Base-by-base conservation (phyloP, 2,888 invertebrate genomes). In the Limnephilus auricula region DNA sequence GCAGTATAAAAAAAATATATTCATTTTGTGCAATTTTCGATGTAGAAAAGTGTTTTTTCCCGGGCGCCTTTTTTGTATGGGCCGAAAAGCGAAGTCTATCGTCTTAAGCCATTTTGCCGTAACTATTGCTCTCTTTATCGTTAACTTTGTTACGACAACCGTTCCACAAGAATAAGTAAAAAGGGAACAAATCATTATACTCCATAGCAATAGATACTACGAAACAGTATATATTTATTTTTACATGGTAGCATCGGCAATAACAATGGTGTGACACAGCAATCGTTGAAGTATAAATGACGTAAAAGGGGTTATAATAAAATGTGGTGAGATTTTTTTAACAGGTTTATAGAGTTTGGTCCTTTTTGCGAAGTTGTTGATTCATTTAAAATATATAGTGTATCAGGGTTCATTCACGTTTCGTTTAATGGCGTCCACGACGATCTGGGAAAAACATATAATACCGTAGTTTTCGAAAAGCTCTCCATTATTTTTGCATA, bases 351-450 rank as follows among this genome's bases (percentile, higher is more conserved):
- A 18, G 18, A 9, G 25, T 65, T 65, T 25, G 25, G 25, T 6
- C 79, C 87, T 88, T 89, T 89, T 80, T 45, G 45, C 40, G 31
- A 45, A 13, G 89, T 45, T 80, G 89, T 89, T 18, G 45, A n/a
- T 65, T 65, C 30, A n/a, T 15, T 40, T 85, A n/a, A 30, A 25
- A 40, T 34, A 85, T 34, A 31, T 25, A 6, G 31, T 37, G 89
- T 37, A 37, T 15, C 30, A 15, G 79, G 37, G n/a, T 50, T 45
- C 65, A n/a, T 83, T 90, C 90, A 90, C 90, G 90, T 83, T 83
- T 65, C 31, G n/a, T 31, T 32, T 90, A 83, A 90, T 65, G 65
- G 83, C 34, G 30, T 83, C 65, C 90, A 90, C 83, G 90, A 90
- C 34, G 34, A 32, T 31, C 83, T 37, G 84, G 65, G 78, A 83